phyloP scores from a whole-genome alignment of 2,888 invertebrate species.

The Aporophyla lueneburgensis region DNA sequence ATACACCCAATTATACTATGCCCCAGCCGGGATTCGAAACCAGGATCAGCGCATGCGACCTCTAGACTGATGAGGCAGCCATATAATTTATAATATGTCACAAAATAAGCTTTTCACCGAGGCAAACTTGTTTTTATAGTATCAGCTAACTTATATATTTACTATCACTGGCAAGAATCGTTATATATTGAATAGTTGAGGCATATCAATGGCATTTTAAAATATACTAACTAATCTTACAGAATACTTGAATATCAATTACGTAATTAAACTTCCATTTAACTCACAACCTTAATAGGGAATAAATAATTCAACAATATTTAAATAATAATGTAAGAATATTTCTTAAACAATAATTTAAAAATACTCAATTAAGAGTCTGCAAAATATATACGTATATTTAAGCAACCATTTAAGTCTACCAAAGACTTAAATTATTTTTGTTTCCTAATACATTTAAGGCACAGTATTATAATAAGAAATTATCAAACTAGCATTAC shows the following conservation, averaged over 20 bases:
- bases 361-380: neutral
- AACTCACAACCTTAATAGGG: conserved; percentile 9
- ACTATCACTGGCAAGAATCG: conserved; percentile 23
- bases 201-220: conserved; percentile 18
- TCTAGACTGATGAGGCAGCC: neutral
- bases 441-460: neutral
- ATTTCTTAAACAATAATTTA: conserved; percentile 13
- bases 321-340: neutral
- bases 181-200: conserved; percentile 1
- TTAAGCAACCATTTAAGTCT: neutral
- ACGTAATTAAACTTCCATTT: neutral
- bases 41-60: too few relatives aligned
- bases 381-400: too few relatives aligned
- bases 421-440: neutral
- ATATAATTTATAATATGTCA: neutral
- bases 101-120: neutral
- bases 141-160: neutral
- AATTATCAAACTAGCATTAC: neutral
- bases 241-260: neutral
- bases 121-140: neutral
- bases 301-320: neutral
- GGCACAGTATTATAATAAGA: neutral
- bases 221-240: neutral
- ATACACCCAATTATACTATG: neutral
- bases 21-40: neutral